phyloP scores from a whole-genome alignment of 2,888 invertebrate species.

The Leucophenga montana region DNA sequence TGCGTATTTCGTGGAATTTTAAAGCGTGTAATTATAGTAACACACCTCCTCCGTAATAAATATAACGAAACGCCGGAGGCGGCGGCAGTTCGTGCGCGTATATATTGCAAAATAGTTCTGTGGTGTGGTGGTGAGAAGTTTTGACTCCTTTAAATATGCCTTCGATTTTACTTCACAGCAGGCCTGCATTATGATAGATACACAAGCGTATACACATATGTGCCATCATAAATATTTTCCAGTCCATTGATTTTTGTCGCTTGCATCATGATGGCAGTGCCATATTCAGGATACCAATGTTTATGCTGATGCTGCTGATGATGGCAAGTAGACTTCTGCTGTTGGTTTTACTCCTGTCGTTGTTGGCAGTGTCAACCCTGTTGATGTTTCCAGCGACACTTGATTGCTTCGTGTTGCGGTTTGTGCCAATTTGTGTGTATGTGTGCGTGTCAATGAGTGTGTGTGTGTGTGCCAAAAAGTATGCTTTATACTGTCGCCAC shows the following conservation, averaged over 20 bases:
- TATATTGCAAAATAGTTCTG: too few relatives aligned
- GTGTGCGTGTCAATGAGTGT: slow-evolving; percentile 15
- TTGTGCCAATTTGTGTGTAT: slow-evolving; percentile 26
- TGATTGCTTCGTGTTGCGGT: slow-evolving; percentile 51
- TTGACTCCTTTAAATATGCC: too few relatives aligned
- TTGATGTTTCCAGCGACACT: slow-evolving; percentile 59
- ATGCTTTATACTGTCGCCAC: slow-evolving; percentile 42
- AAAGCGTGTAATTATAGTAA: slow-evolving; percentile 19
- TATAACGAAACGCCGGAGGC: too few relatives aligned
- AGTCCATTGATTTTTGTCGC: slow-evolving; percentile 63
- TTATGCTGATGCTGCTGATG: background rate
- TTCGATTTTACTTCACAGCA: too few relatives aligned
- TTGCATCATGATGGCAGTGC: slow-evolving; percentile 28
- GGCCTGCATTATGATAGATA: too few relatives aligned
- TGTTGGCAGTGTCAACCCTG: slow-evolving; percentile 46
- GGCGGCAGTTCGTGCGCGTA: background rate
- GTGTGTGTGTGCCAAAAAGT: slow-evolving; percentile 46
- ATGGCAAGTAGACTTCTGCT: background rate
- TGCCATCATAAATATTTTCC: slow-evolving; percentile 64
- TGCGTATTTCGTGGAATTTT: slow-evolving; percentile 2
- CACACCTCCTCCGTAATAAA: slow-evolving; percentile 5
- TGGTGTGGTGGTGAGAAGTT: too few relatives aligned
- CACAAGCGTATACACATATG: slow-evolving; percentile 37
- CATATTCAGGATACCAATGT: too few relatives aligned
- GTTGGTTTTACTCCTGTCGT: too few relatives aligned